phyloP scores from a whole-genome alignment of 2,888 invertebrate species.

The Autographa gamma region DNA sequence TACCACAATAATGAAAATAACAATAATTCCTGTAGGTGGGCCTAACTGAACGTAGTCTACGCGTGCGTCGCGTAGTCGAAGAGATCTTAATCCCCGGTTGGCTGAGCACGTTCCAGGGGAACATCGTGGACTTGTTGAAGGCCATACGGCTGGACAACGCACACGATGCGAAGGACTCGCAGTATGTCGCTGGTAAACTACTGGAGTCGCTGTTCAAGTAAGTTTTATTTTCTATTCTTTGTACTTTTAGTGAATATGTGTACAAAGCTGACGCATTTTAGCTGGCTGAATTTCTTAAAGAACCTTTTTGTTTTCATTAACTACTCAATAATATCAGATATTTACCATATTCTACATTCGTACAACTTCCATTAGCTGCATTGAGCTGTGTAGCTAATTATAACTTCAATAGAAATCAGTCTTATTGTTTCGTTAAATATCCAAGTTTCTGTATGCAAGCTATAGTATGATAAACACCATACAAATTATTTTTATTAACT shows the following conservation, averaged over 20 bases:
- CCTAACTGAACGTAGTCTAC: constrained; percentile 81
- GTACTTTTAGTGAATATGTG: too few relatives aligned
- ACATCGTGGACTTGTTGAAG: constrained; percentile 92
- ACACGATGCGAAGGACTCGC: constrained; percentile 85
- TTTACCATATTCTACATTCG: too few relatives aligned
- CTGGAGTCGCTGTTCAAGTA: constrained; percentile 85
- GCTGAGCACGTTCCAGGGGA: constrained; percentile 92
- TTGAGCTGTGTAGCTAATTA: too few relatives aligned
- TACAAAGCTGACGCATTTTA: too few relatives aligned
- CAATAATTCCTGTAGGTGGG: constrained; percentile 74
- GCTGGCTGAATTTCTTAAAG: too few relatives aligned
- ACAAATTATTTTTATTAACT: not conserved
- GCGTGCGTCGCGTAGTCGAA: constrained; percentile 85
- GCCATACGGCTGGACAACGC: constrained; percentile 92
- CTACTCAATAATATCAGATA: too few relatives aligned
- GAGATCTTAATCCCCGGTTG: constrained; percentile 92
- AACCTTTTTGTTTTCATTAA: too few relatives aligned
- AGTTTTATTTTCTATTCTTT: constrained; percentile 52
- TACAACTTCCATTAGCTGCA: too few relatives aligned
- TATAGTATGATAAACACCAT: too few relatives aligned
- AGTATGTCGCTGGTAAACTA: constrained; percentile 85
- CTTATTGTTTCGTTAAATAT: too few relatives aligned
- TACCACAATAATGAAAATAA: not conserved
- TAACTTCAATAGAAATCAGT: too few relatives aligned
- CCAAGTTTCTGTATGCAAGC: too few relatives aligned